Evolutionary conservation across 2,797 vertebrate species (phyloP), one percentile per base, ranked within the genome.

Genomic region (Tenualosa ilisha): DNA sequence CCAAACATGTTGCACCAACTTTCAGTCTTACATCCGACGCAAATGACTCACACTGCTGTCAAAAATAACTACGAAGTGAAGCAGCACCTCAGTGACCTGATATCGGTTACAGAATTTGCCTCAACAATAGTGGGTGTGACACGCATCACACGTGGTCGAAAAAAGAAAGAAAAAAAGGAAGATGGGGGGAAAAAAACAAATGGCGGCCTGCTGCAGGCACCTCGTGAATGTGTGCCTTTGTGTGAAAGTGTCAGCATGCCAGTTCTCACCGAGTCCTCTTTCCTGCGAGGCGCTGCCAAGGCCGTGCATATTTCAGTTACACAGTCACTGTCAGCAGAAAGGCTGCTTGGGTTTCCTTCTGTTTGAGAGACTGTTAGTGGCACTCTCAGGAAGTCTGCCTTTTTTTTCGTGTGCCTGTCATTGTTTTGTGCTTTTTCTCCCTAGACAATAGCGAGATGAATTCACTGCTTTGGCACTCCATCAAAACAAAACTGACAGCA

Each of bases 171-270:
- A 15, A 37, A 17, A 37, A 37, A 40, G 31, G 93, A 93, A 93
- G 93, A 93, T 88, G 91, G 89, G 92, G 92, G 87, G 89, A 1
- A 79, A 46, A 46, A 79, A 43, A 40, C 17, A 46, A 79, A 46
- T 43, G 72, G 72, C 40, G 4, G 20, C 72, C 7, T 46, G 72
- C 37, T 22, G 50, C 51, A 54, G 93, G 92, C 92, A 91, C 91
- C 91, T 92, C 92, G 91, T 91, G 92, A 93, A 90, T 92, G 91
- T 65, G 87, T 92, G 92, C 92, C 89, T 88, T 90, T 90, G 91
- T 90, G 92, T 94, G 92, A 94, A 93, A 89, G 90, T 87, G 15
- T 92, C 91, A 91, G 90, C 91, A 92, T 93, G 92, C 92, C 90
- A 89, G 92, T 93, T 93, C 93, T 93, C 92, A 94, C 90, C 88